Evolutionary conservation across 1,140 invertebrate genomes (phyloP), one percentile per base, ranked within the genome.

Genomic region (Aricia agestis): DNA sequence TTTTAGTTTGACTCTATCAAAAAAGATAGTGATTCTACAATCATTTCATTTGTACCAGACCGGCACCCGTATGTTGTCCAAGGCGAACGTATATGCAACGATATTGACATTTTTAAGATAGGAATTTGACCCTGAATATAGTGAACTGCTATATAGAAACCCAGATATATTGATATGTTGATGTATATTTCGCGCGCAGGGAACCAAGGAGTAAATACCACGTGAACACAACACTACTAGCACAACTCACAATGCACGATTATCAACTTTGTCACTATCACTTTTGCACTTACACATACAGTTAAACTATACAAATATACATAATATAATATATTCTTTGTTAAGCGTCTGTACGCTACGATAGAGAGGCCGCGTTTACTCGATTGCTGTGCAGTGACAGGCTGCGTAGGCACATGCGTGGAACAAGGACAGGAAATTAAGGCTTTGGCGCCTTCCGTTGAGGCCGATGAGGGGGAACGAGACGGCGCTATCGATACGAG

Each of bases 131-230:
- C 83, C 78, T 88, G 84, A 84, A 80, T 59, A 66, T 65, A 70
- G 69, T 68, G 67, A 67, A 73, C 77, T 75, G 63, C 73, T 77
- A 79, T 74, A 75, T 78, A 79, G 59, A 76, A 73, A 77, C 78
- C 78, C 76, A 72, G 78, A 79, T 78, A 86, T 86, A 86, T 81
- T 78, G 85, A 87, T 84, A 81, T 76, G 82, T 80, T 82, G 81
- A 75, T 70, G 74, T 80, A 83, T 84, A 85, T 72, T 77, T 76
- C 73, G 72, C 72, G 77, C 67, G 18, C 59, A 63, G 19, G 19
- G 59, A 63, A 19, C 59, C 59, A 63, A 63, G 84, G 80, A 87
- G 82, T 85, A 76, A 79, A 76, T 77, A 85, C 81, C 78, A 81
- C 82, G 82, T 79, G 78, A 79, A 72, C 74, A 81, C 78, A 79